phyloP scores from a whole-genome alignment of 92 coral and sea anemone species.

The Paramuricea clavata region DNA sequence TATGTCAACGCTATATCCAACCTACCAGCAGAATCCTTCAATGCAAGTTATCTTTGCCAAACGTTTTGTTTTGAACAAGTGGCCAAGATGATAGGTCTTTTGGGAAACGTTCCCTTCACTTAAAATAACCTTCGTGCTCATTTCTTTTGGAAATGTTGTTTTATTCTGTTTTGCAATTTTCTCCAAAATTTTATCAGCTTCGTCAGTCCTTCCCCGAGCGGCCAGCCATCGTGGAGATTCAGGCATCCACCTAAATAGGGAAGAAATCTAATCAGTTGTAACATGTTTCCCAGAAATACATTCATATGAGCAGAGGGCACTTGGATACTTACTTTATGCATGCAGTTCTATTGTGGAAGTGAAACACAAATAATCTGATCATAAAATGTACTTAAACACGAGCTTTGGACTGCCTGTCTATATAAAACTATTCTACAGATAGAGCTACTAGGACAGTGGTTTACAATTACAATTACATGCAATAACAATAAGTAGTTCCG shows the following conservation, averaged over 20 bases:
- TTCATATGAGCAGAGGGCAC: too few species aligned
- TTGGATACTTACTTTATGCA: neutral
- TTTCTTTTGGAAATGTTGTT: slow-evolving; percentile 71
- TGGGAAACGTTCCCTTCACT: slow-evolving; percentile 45
- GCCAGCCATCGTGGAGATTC: slow-evolving; percentile 99
- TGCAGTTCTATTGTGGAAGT: too few species aligned
- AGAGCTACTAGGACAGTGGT: too few species aligned
- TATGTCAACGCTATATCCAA: too few species aligned
- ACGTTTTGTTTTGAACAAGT: slow-evolving; percentile 86
- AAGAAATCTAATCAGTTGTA: neutral
- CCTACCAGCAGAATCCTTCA: slow-evolving; percentile 97
- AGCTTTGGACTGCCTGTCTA: too few species aligned
- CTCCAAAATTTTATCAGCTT: slow-evolving; percentile 79
- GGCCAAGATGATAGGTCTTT: slow-evolving; percentile 90
- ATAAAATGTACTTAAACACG: too few species aligned
- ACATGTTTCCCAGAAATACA: too few species aligned
- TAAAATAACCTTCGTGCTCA: slow-evolving; percentile 48
- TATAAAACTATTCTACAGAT: too few species aligned
- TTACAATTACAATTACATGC: too few species aligned
- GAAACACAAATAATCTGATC: too few species aligned
- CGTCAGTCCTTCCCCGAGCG: slow-evolving; percentile 89
- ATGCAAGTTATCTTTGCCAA: slow-evolving; percentile 86
- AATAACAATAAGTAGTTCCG: too few species aligned
- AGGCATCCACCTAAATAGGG: slow-evolving; percentile 74
- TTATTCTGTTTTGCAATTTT: slow-evolving; percentile 78